These are phyloP conservation scores for Todiramphus saurophagus DNA, from an alignment of 2,113 vertebrate species.

Conservation along the genomic window DNA sequence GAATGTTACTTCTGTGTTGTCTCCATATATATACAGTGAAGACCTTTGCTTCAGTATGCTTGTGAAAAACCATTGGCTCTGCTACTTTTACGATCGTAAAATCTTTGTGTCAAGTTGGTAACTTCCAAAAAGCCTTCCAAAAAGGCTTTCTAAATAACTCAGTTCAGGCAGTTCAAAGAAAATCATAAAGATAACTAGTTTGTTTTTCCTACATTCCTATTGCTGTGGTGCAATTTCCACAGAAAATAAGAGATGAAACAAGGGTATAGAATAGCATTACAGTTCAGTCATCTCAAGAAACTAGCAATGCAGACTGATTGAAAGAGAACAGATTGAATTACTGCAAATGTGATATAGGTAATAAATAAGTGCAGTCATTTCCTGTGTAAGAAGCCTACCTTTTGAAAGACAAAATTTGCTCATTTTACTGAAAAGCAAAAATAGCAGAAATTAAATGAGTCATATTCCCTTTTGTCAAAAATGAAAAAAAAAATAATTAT, in stretches of 20 bases:
- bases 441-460: neutral
- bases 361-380: slow-evolving; percentile 14
- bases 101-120: neutral
- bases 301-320: neutral
- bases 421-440: neutral
- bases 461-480: neutral
- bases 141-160: neutral
- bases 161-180: neutral
- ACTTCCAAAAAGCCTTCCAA: neutral
- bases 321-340: slow-evolving; percentile 11
- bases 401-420: neutral
- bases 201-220: neutral
- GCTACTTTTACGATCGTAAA: neutral
- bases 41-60: neutral
- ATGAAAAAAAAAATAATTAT: neutral
- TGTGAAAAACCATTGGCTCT: neutral
- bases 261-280: neutral
- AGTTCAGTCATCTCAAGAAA: neutral
- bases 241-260: neutral
- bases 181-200: neutral
- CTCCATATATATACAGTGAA: neutral
- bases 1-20: neutral
- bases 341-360: neutral
- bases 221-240: neutral
- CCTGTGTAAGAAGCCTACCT: neutral